A percentile compares a stretch with the other conserved stretches of the same genome.
These are phyloP conservation scores for Burhinus bistriatus DNA, from an alignment of 2,113 vertebrate species.

Conservation along the genomic window DNA sequence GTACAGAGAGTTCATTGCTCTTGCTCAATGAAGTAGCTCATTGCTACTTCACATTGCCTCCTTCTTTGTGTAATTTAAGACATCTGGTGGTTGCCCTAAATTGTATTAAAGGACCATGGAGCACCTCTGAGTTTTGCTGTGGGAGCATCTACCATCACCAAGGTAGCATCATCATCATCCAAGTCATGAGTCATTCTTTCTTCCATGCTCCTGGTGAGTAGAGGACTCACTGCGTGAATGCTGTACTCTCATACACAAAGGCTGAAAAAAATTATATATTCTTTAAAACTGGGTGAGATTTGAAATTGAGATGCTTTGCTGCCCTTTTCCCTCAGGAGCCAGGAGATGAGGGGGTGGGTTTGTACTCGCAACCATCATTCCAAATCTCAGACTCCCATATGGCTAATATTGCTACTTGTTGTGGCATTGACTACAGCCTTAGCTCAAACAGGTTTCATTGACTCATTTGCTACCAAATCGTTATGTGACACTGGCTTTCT, in stretches of 20 bases:
- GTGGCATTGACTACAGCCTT: conserved; percentile 15
- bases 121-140: background rate
- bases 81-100: background rate
- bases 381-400: conserved; percentile 38
- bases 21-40: background rate
- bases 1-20: background rate
- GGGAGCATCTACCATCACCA: background rate
- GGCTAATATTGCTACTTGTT: background rate
- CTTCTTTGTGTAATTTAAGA: background rate
- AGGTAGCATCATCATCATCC: background rate
- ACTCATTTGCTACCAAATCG: background rate
- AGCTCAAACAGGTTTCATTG: conserved; percentile 1
- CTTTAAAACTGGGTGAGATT: background rate
- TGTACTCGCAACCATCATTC: conserved; percentile 36
- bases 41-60: background rate
- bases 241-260: background rate
- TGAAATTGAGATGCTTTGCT: background rate
- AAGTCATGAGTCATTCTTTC: background rate
- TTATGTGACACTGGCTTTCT: background rate
- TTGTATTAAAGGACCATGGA: background rate
- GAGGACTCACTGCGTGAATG: background rate
- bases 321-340: conserved; percentile 26
- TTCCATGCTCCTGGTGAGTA: background rate
- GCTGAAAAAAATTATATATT: background rate
- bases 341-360: conserved; percentile 36